Evolutionary conservation across 2,797 vertebrate genomes (phyloP), one percentile per base, ranked within the genome.

Genomic region (Eospalax fontanierii): DNA sequence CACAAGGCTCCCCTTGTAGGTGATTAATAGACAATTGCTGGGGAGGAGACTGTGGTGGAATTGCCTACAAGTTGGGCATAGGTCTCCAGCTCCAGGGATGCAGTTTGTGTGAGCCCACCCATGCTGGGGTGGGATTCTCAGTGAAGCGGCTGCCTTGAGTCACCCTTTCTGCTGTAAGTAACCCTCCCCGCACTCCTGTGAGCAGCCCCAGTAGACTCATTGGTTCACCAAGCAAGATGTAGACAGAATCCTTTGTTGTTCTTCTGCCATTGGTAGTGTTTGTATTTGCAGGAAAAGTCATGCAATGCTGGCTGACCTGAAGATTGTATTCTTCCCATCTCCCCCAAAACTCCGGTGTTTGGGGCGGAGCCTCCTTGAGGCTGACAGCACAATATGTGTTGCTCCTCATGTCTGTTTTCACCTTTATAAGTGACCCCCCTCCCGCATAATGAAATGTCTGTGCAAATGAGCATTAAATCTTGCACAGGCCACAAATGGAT

Each of bases 401-500:
- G 4, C 9, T 86, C 59, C 40, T 79, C 33, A 40, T 43, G 46
- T n/a, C 18, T 88, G 75, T 38, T 68, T 24, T 59, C 16, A 33
- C 54, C 66, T 82, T 70, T 66, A 75, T 65, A 73, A 85, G 88
- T 40, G 63, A 75, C 30, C 38, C 50, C 83, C 30, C 46, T 65
- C 54, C 80, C 74, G 24, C 18, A 54, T 68, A 68, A 75, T 66
- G 83, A 82, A 92, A 66, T 16, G 94, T 80, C 30, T 57, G 73
- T 46, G 40, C 76, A 87, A 80, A 73, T 21, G n/a, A 91, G 66
- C 85, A 75, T 35, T 91, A 80, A 76, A 12, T 80, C 71, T 87
- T 84, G 95, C 54, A 75, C 12, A 89, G 66, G 63, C 84, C 46
- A 15, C 92, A 96, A 71, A 89, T 87, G 88, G 87, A 73, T 84